Percentiles rank a stretch among this genome's conserved stretches.
Conservation (phyloP, 2,797 vertebrate species). For the Chiroxiphia lanceolata region DNA sequence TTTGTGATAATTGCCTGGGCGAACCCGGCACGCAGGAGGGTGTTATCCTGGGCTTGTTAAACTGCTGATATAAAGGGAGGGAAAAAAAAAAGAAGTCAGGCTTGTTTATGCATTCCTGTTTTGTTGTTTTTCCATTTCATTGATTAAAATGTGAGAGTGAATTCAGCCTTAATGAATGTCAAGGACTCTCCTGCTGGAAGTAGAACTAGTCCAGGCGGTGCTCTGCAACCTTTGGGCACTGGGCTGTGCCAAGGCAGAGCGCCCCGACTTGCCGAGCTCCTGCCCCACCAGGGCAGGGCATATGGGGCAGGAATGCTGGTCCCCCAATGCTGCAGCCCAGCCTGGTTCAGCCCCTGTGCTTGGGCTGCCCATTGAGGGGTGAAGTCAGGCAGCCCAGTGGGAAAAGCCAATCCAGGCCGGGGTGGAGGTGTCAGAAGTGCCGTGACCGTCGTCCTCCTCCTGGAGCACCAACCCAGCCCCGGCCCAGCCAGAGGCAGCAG, state of each 20-base stretch:
- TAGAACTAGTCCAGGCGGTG: neutral
- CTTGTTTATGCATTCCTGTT: constrained; percentile 35
- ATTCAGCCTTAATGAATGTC: constrained; percentile 34
- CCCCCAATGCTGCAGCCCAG: neutral
- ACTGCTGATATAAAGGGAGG: neutral
- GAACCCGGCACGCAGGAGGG: neutral
- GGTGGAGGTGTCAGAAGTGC: neutral
- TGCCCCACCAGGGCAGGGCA: neutral
- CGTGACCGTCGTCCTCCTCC: fast-evolving
- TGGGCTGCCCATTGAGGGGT: neutral
- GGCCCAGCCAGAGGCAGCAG: neutral
- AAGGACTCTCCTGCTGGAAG: constrained; percentile 10
- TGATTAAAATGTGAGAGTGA: constrained; percentile 60
- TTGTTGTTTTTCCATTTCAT: constrained; percentile 34
- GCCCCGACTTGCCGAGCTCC: neutral
- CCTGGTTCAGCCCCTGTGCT: fast-evolving
- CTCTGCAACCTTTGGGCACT: fast-evolving
- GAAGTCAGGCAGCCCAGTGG: fast-evolving
- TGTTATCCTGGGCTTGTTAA: neutral
- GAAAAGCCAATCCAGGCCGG: neutral
- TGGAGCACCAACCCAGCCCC: fast-evolving
- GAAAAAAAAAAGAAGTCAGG: neutral
- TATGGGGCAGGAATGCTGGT: neutral
- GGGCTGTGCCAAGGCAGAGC: neutral
- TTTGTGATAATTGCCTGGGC: constrained; percentile 26